A percentile compares a stretch with the other conserved stretches of the same genome.
phyloP scores from a whole-genome alignment of 64 coral and sea anemone species.

The Montipora cactus region DNA sequence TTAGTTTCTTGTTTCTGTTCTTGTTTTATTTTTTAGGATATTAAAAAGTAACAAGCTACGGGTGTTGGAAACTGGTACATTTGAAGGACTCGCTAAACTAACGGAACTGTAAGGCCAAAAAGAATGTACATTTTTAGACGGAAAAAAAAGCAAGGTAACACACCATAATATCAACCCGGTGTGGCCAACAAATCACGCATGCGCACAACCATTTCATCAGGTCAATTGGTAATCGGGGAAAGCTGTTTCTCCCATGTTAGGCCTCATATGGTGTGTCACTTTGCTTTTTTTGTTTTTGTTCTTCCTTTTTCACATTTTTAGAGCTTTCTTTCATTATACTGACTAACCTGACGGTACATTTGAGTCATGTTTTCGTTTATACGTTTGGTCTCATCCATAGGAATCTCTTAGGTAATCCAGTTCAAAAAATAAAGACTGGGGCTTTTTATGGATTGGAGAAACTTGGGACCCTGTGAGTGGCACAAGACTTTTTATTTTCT shows the following conservation, averaged over 20 bases:
- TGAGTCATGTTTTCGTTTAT: too few relatives aligned
- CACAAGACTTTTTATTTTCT: neutral
- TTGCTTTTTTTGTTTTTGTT: too few relatives aligned
- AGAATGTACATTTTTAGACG: too few relatives aligned
- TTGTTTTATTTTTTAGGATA: constrained; percentile 7
- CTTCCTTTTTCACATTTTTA: neutral
- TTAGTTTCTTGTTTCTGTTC: too few relatives aligned
- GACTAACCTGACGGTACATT: too few relatives aligned
- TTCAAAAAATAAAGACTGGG: constrained; percentile 16
- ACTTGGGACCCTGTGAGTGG: constrained; percentile 35
- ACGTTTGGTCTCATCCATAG: neutral
- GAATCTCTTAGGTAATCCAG: constrained; percentile 7
- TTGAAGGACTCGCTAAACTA: constrained; percentile 43
- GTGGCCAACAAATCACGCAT: too few relatives aligned
- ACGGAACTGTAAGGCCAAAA: constrained; percentile 66
- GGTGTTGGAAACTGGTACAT: constrained; percentile 48
- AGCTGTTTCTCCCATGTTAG: too few relatives aligned
- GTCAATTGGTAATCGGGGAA: too few relatives aligned
- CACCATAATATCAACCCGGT: too few relatives aligned
- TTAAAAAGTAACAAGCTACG: constrained; percentile 54
- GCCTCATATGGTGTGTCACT: too few relatives aligned
- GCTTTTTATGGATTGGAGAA: constrained; percentile 33
- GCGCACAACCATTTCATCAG: too few relatives aligned
- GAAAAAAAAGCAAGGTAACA: too few relatives aligned
- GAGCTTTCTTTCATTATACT: neutral